Percentiles rank a stretch among this genome's conserved stretches.
phyloP scores from a whole-genome alignment of 2,797 vertebrate genomes.

The Bryconaethiops microstoma region DNA sequence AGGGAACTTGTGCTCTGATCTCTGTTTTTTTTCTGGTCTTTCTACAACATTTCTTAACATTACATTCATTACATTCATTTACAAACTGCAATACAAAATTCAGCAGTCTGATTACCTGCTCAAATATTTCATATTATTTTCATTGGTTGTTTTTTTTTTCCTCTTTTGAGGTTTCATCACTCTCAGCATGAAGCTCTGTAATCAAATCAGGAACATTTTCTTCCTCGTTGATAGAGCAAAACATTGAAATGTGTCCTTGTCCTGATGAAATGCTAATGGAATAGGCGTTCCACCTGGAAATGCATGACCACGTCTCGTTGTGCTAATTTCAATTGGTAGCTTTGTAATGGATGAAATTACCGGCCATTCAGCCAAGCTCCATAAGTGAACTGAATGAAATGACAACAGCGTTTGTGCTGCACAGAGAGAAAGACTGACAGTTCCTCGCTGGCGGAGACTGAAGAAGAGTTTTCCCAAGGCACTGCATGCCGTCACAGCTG shows the following conservation, averaged over 20 bases:
- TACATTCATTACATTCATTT: no score
- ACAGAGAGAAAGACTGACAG: not conserved
- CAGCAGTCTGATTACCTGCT: no score
- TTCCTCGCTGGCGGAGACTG: not conserved
- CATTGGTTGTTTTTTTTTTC: not conserved
- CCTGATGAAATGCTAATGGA: slow-evolving; percentile 20
- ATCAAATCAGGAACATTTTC: not conserved
- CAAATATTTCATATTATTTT: no score
- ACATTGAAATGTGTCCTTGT: not conserved
- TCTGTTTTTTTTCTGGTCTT: no score
- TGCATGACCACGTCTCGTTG: not conserved
- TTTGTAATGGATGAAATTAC: slow-evolving; percentile 1
- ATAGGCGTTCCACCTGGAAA: slow-evolving; percentile 3
- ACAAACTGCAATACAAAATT: no score
- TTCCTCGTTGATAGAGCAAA: not conserved
- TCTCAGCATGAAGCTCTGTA: not conserved
- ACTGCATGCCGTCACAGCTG: not conserved
- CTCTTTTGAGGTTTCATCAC: not conserved
- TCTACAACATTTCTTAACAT: no score
- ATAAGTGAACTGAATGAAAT: slow-evolving; percentile 1
- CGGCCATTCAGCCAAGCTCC: not conserved
- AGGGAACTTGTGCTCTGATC: no score
- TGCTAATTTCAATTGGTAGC: slow-evolving; percentile 3
- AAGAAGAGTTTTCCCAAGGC: not conserved
- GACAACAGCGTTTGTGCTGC: not conserved